phyloP scores from a whole-genome alignment of 2,797 vertebrate species.

The Cryptoblepharus egeriae region DNA sequence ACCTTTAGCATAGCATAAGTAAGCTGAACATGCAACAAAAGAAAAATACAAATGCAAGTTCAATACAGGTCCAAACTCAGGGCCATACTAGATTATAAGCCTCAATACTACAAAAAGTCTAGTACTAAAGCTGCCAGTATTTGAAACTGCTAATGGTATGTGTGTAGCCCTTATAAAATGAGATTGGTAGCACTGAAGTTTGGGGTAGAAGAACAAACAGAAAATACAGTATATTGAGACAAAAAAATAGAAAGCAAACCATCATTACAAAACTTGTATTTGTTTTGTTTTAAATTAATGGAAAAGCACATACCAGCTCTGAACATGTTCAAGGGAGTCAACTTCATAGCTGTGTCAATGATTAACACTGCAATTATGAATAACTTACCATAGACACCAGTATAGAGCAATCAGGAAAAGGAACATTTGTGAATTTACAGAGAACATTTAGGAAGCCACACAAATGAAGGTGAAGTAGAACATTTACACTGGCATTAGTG shows the following conservation, averaged over 20 bases:
- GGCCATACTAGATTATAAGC: not conserved
- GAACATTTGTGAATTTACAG: not conserved
- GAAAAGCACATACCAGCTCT: constrained; percentile 37
- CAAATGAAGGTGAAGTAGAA: constrained; percentile 1
- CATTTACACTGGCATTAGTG: constrained; percentile 16
- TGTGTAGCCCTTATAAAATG: not conserved
- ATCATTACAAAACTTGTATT: constrained; percentile 53
- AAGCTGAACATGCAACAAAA: not conserved
- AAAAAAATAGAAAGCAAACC: constrained; percentile 33
- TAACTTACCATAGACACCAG: not conserved
- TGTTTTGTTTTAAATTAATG: constrained; percentile 48
- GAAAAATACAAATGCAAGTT: not conserved
- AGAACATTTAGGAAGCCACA: constrained; percentile 2
- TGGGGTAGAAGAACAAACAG: not conserved
- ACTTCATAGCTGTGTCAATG: not conserved
- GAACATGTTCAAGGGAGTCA: not conserved
- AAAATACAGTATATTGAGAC: constrained; percentile 2
- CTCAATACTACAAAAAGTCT: too few species aligned
- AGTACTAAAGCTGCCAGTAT: not conserved
- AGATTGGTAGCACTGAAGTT: not conserved
- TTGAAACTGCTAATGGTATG: not conserved
- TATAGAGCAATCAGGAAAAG: not conserved
- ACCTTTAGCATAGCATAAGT: not conserved
- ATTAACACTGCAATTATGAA: constrained; percentile 17
- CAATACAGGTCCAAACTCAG: not conserved